Evolutionary conservation across 1,140 invertebrate genomes (phyloP).

Genomic region (Panagrolaimus sp.): DNA sequence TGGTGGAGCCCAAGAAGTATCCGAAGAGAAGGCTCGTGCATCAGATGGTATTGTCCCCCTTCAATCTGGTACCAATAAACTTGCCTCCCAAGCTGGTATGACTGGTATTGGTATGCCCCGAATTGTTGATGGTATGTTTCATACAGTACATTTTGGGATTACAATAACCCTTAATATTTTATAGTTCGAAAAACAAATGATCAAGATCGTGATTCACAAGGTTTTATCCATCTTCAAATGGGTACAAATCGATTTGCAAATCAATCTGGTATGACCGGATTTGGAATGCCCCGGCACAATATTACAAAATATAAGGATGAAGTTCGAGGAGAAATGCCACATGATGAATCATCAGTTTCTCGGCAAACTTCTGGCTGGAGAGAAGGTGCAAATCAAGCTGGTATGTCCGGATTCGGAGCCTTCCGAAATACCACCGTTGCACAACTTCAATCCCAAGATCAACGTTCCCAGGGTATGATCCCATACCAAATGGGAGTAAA

Average conservation of each 20-base stretch:
- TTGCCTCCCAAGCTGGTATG: constrained; percentile 56
- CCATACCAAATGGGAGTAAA: constrained; percentile 60
- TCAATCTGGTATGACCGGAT: constrained; percentile 58
- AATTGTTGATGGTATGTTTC: constrained; percentile 54
- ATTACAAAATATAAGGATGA: constrained; percentile 60
- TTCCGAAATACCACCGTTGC: constrained; percentile 58
- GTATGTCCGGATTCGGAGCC: constrained; percentile 59
- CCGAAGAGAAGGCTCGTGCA: constrained; percentile 58
- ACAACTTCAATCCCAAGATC: constrained; percentile 44
- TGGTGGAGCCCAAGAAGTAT: constrained; percentile 56
- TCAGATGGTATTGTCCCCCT: constrained; percentile 59
- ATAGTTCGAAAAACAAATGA: constrained; percentile 55
- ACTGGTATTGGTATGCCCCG: constrained; percentile 59
- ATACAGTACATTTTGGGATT: neutral
- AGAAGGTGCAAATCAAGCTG: constrained; percentile 54
- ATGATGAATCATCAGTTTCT: constrained; percentile 54
- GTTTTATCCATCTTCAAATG: constrained; percentile 58
- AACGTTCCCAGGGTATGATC: constrained; percentile 51
- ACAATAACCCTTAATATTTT: constrained; percentile 9
- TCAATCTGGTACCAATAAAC: constrained; percentile 58
- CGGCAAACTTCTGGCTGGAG: constrained; percentile 57
- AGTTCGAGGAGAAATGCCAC: constrained; percentile 58
- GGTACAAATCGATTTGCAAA: constrained; percentile 58
- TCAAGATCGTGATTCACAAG: constrained; percentile 58
- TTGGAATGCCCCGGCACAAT: constrained; percentile 58